These are phyloP conservation scores for Amblyteles armatorius DNA, from an alignment of 2,888 invertebrate species.

Conservation along the genomic window DNA sequence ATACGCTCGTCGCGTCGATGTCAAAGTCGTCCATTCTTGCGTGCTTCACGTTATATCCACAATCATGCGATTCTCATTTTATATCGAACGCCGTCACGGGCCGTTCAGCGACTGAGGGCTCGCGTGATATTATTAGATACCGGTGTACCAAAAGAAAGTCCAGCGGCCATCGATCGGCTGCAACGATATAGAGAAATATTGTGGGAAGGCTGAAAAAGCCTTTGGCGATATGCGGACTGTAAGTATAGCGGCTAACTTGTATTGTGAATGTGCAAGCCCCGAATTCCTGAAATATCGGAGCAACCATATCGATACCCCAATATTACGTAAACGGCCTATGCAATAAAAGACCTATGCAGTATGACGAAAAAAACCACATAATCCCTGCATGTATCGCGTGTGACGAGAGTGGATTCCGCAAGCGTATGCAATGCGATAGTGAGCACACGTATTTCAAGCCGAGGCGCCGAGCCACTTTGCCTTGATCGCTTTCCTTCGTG, in stretches of 20 bases:
- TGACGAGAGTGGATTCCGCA: background rate
- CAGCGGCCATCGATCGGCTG: constrained; percentile 53
- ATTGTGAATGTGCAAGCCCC: constrained; percentile 37
- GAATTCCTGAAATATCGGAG: constrained; percentile 59
- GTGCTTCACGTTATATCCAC: constrained; percentile 28
- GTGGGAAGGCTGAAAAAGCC: constrained; percentile 24
- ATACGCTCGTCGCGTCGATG: background rate
- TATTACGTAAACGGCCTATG: background rate
- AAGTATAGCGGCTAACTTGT: constrained; percentile 12
- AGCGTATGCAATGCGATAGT: background rate
- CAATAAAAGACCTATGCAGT: constrained; percentile 2
- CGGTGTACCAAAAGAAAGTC: constrained; percentile 46
- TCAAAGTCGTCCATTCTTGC: background rate
- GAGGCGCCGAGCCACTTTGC: background rate
- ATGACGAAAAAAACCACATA: background rate
- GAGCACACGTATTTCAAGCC: background rate
- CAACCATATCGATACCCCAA: constrained; percentile 23
- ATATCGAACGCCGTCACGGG: constrained; percentile 51
- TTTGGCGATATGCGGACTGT: constrained; percentile 3
- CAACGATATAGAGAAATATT: constrained; percentile 45
- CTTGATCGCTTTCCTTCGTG: constrained; percentile 1
- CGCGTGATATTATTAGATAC: constrained; percentile 62
- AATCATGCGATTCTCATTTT: constrained; percentile 40
- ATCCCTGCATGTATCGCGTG: background rate
- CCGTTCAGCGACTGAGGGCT: constrained; percentile 40